Base-by-base conservation (phyloP, 2,888 invertebrate species). In the Drosophila suboccidentalis region DNA sequence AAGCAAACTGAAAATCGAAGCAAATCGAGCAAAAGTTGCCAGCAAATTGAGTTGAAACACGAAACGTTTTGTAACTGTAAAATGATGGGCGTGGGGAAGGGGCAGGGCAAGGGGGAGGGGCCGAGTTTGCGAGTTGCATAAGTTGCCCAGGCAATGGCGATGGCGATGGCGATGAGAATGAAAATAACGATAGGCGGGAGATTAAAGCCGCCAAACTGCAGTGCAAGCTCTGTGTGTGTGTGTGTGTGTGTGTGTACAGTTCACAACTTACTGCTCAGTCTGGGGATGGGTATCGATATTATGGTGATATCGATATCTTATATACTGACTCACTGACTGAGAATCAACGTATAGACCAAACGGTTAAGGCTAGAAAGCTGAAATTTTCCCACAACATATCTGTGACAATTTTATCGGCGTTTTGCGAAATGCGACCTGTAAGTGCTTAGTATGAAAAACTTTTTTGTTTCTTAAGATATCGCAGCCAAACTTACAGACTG, bases 21-120 rank as follows among this genome's bases (percentile, higher is more conserved):
- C 62, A 79, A 68, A 82, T 72, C 68, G 71, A 75, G 62, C 64
- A 76, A 71, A 77, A 78, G 55, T 59, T 76, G 43, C 51, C 70
- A 68, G 61, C 69, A 86, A 81, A 82, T 81, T 81, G 80, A 82
- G 80, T 80, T 77, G 69, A 80, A 80, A 75, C 66, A 61, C 64
- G 54, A 55, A 77, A 49, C 59, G 61, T 72, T 66, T 26, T 26
- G 26, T 26, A 26, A 26, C 26, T 58, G 47, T 55, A 2, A 34
- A 38, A 38, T 49, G 17, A 3, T 29, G 2, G 29, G 29, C 6
- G n/a, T n/a, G 8, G 29, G 15, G 10, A 1, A 2, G 3, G 15
- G 9, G 6, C 5, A 9, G 4, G 50, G 9, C 11, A n/a, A 15
- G 32, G 46, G 39, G 22, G 55, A 4, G 29, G 13, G 46, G 17